Base-by-base conservation (phyloP, 2,113 vertebrate species). In the Ageneiosus marmoratus region DNA sequence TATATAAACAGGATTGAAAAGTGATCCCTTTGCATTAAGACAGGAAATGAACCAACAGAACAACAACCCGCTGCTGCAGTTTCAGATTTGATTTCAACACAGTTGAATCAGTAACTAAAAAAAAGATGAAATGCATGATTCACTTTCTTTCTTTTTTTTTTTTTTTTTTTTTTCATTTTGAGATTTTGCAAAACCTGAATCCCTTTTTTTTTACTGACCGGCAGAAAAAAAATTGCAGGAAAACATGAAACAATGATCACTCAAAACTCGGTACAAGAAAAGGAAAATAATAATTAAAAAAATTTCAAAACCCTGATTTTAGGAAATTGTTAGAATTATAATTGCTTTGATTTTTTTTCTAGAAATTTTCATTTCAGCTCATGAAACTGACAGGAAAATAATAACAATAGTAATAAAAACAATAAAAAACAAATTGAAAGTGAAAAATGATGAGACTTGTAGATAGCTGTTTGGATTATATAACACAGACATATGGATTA, bases 1-100 rank as follows among this genome's bases (percentile, higher is more conserved):
- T 94, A 96, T 94, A 95, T 97, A 99, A 98, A 98, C 97, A 96
- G 96, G 97, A 96, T 97, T 97, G 96, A 96, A 97, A 98, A 97
- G 96, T 96, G 95, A 96, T 97, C 97, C 96, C 96, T 96, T 95
- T 95, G 93, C 94, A 94, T 94, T 79, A 95, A 95, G 96, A 97
- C 96, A 97, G 95, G 96, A 95, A 96, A 97, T 95, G 94, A 95
- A 95, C 92, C 93, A 97, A 97, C 96, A 96, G 95, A 51, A 96
- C 94, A 96, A 95, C 94, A 95, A 94, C 94, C 95, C 95, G 95
- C 96, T 95, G 97, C 95, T 93, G 97, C 95, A 96, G 95, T 95
- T 93, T 94, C 73, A 90, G 92, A 92, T 94, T 95, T 94, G 96
- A 98, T 96, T 98, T 99, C 98, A 99, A 99, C 97, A 97, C 97